Evolutionary conservation across 2,113 vertebrate genomes (phyloP).

Genomic region (Phalacrocorax aristotelis): DNA sequence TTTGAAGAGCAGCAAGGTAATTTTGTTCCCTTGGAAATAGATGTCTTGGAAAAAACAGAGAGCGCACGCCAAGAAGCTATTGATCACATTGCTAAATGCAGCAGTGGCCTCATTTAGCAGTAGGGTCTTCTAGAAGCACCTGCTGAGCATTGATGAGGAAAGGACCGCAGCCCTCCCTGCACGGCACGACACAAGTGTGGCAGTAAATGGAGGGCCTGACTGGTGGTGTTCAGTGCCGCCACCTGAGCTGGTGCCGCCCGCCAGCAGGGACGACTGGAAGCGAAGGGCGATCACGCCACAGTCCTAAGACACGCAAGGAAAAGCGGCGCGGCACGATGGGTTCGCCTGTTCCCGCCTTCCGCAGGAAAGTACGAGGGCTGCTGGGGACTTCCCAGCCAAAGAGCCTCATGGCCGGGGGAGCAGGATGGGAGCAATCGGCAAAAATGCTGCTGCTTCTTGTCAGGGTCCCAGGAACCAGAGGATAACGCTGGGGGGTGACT

Average conservation of each 20-base stretch:
- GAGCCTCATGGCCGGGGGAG: background rate
- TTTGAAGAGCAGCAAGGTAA: background rate
- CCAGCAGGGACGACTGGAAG: background rate
- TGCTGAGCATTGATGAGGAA: background rate
- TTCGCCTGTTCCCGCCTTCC: background rate
- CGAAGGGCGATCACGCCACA: background rate
- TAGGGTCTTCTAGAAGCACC: background rate
- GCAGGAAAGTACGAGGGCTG: background rate
- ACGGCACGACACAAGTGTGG: rapidly evolving
- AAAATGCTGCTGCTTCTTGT: background rate
- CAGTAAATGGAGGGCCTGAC: background rate
- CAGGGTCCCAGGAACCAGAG: background rate
- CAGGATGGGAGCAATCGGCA: background rate
- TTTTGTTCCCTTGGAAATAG: background rate
- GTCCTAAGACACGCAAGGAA: background rate
- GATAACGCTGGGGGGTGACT: background rate
- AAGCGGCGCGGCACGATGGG: background rate
- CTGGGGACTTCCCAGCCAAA: background rate
- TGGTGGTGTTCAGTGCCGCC: rapidly evolving
- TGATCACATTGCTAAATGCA: background rate
- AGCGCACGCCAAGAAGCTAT: background rate
- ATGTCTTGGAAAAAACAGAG: background rate
- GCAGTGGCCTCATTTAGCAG: background rate
- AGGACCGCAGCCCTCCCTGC: background rate
- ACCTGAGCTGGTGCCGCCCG: background rate